Evolutionary conservation across 1,140 invertebrate genomes (phyloP).

Genomic region (Zophobas atratus): DNA sequence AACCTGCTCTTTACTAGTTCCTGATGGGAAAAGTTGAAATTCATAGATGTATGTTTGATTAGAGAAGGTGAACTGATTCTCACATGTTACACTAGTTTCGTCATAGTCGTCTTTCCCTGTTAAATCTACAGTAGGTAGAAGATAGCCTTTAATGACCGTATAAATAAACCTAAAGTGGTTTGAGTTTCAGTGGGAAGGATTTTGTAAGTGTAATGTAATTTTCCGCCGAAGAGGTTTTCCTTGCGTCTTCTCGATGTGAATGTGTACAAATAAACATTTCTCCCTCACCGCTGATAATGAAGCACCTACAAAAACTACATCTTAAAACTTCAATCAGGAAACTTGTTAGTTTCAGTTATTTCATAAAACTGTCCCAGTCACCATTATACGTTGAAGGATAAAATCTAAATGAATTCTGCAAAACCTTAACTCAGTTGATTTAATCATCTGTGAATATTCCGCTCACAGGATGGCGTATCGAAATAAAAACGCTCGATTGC

Average conservation of each 20-base stretch:
- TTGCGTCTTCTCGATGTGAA: slow-evolving; percentile 33
- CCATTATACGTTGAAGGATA: too few relatives aligned
- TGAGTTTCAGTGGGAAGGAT: slow-evolving; percentile 50
- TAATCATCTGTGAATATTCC: slow-evolving; percentile 1
- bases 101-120: slow-evolving; percentile 12
- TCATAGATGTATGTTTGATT: slow-evolving; percentile 40
- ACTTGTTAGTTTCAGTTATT: too few relatives aligned
- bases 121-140: slow-evolving; percentile 44
- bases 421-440: not conserved
- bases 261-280: slow-evolving; percentile 46
- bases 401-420: not conserved
- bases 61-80: slow-evolving; percentile 11
- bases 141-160: slow-evolving; percentile 55
- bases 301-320: slow-evolving; percentile 30
- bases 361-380: too few relatives aligned
- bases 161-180: slow-evolving; percentile 53
- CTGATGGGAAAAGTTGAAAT: slow-evolving; percentile 45
- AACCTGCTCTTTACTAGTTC: slow-evolving; percentile 18
- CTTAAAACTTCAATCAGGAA: not conserved
- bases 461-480: not conserved
- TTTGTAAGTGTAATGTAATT: slow-evolving; percentile 54
- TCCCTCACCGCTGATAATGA: slow-evolving; percentile 1
- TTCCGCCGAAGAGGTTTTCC: slow-evolving; percentile 41
- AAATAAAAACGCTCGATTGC: slow-evolving; percentile 2
- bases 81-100: slow-evolving; percentile 13